Conservation (phyloP, 2,113 vertebrate genomes). For the western clawed frog (Xenopus tropicalis) region UCB_Xtro_10.0 CM004444.2:21677001-21677500, state of each 20-base stretch:
- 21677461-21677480: too few species aligned
- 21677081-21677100: constrained; percentile 24
- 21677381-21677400: too few species aligned
- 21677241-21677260: neutral
- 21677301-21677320: too few species aligned
- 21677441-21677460: too few species aligned
- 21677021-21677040: constrained; percentile 48
- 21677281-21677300: too few species aligned
- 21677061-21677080: constrained; percentile 41
- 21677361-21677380: too few species aligned
- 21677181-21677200: constrained; percentile 31
- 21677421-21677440: too few species aligned
- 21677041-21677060: neutral
- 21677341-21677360: too few species aligned
- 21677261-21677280: too few species aligned
- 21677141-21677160: constrained; percentile 30
- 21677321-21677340: too few species aligned
- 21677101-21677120: constrained; percentile 23
- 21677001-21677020: constrained; percentile 50
- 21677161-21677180: constrained; percentile 32
- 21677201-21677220: constrained; percentile 8
- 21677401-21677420: too few species aligned
- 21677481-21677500: too few species aligned
- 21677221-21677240: constrained; percentile 1
- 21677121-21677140: constrained; percentile 32